phyloP scores from a whole-genome alignment of 2,888 invertebrate genomes.

The Diaphora mendica region DNA sequence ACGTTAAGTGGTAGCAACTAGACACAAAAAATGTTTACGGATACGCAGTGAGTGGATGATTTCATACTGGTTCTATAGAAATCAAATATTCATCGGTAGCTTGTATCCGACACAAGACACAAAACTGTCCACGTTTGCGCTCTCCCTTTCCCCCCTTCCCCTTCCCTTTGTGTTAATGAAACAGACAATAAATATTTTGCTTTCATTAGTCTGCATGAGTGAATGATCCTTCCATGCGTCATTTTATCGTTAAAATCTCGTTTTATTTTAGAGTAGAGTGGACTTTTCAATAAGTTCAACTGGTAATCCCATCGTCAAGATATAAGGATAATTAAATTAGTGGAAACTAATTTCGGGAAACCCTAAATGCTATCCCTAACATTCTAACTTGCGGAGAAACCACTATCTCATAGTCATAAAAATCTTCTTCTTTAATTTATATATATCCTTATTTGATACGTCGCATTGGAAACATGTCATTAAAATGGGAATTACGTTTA shows the following conservation, averaged over 20 bases:
- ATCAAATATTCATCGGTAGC: too few species aligned
- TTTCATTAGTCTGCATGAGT: not conserved
- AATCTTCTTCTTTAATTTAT: not conserved
- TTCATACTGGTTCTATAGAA: too few species aligned
- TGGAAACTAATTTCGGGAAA: not conserved
- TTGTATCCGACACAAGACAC: too few species aligned
- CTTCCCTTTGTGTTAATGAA: not conserved
- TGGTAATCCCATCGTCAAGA: not conserved
- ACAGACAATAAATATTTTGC: not conserved
- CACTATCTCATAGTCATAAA: not conserved
- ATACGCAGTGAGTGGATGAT: too few species aligned
- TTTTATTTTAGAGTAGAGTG: constrained; percentile 3
- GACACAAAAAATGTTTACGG: too few species aligned
- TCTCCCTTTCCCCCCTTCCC: too few species aligned
- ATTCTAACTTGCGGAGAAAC: not conserved
- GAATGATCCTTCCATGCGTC: not conserved
- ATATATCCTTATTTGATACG: not conserved
- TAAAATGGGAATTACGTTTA: not conserved
- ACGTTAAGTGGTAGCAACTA: too few species aligned
- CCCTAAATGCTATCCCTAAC: not conserved
- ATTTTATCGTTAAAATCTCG: not conserved
- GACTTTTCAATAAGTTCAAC: not conserved
- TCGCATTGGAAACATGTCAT: not conserved
- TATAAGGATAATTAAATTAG: not conserved
- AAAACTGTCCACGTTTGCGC: too few species aligned